Evolutionary conservation across 2,888 invertebrate genomes (phyloP).

Genomic region (Heliconius cydno): DNA sequence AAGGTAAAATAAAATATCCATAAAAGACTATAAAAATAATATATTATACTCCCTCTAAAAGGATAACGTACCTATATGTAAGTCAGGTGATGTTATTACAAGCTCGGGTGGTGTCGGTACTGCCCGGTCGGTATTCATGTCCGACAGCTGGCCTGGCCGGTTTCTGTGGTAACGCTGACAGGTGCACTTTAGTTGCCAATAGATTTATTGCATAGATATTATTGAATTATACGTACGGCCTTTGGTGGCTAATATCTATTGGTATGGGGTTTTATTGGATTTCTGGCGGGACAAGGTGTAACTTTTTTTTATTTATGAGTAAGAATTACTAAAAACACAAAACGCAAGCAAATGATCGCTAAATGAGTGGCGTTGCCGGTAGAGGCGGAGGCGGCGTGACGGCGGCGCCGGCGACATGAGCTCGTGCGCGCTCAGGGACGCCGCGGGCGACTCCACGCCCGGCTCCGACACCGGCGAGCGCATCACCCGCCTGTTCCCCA

Average conservation of each 20-base stretch:
- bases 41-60: not conserved
- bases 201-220: slow-evolving; percentile 16
- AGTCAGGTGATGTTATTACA: slow-evolving; percentile 15
- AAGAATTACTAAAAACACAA: not conserved
- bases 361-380: slow-evolving; percentile 59
- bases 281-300: too few relatives aligned
- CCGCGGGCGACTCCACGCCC: slow-evolving; percentile 80
- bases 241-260: not conserved
- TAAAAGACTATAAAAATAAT: not conserved
- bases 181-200: slow-evolving; percentile 14
- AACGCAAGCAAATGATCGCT: slow-evolving; percentile 47
- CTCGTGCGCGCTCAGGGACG: slow-evolving; percentile 77
- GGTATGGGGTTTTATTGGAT: not conserved
- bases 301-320: too few relatives aligned
- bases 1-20: not conserved
- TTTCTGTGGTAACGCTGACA: slow-evolving; percentile 15
- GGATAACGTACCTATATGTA: not conserved
- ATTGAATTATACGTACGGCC: not conserved
- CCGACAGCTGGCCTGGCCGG: slow-evolving; percentile 5
- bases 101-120: slow-evolving; percentile 9
- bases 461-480: slow-evolving; percentile 86
- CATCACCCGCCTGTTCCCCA: slow-evolving; percentile 93
- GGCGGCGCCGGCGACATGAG: slow-evolving; percentile 77
- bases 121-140: not conserved
- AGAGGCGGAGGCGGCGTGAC: slow-evolving; percentile 69